phyloP scores from a whole-genome alignment of 2,888 invertebrate genomes.

The Resseliella maxima region DNA sequence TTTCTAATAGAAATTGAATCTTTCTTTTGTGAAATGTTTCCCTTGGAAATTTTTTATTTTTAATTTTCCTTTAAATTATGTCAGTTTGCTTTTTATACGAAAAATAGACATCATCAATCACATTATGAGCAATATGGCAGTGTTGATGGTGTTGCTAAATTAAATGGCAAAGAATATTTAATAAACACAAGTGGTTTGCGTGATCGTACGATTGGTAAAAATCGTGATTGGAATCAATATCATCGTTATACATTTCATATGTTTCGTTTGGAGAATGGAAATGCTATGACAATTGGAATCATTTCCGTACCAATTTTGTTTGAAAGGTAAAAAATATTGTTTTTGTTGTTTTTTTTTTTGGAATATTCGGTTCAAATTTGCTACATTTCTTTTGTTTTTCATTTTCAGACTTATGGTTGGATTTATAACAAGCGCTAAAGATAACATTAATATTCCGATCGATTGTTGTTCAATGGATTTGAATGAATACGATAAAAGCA shows the following conservation, averaged over 20 bases:
- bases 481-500: neutral
- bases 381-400: conserved; percentile 59
- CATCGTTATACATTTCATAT: conserved; percentile 79
- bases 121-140: conserved; percentile 82
- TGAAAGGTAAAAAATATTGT: conserved; percentile 68
- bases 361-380: neutral
- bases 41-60: neutral
- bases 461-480: conserved; percentile 49
- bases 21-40: too few species aligned
- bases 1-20: too few species aligned
- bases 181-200: conserved; percentile 73
- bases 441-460: conserved; percentile 34
- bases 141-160: conserved; percentile 70
- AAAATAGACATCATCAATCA: conserved; percentile 74
- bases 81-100: neutral
- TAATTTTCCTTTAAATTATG: neutral
- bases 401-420: conserved; percentile 74
- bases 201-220: conserved; percentile 76
- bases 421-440: conserved; percentile 69
- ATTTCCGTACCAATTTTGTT: conserved; percentile 74
- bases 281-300: conserved; percentile 74
- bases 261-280: conserved; percentile 76
- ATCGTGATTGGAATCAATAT: conserved; percentile 75
- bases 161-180: conserved; percentile 69
- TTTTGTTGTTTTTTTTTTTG: conserved; percentile 30